Evolutionary conservation across 53 echinoderm and acorn worm genomes (phyloP), one percentile per base, ranked within the genome.

Genomic region (Crossaster papposus): DNA sequence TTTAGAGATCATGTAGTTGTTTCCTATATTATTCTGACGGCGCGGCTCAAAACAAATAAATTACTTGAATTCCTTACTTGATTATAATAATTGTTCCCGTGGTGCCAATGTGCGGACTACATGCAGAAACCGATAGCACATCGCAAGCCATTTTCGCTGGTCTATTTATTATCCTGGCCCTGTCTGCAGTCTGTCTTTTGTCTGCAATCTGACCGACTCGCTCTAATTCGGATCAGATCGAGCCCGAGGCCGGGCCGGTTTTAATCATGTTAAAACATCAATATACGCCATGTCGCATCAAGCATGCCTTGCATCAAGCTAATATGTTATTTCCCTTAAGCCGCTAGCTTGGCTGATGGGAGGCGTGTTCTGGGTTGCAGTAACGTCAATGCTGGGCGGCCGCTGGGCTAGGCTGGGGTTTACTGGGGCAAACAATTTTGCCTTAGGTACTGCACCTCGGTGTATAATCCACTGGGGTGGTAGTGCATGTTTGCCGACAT

Each of bases 181-280:
- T 36, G 35, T 33, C 36, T 35, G 36, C 22, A 32, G 74, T 14
- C 34, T 74, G 36, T 35, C 44, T 44, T 44, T 74, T 68, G 18
- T 74, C 74, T 74, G 23, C 33, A 32, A 72, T 74, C 35, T 34
- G 79, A 2, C 28, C 36, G 75, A 23, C 52, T 51, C 44, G 79
- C 79, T 78, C 79, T 51, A 78, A 78, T 78, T 78, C 79, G 29
- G 79, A 51, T 78, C 79, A 52, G 44, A 30, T 28, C 79, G 11
- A 52, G 50, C 79, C 52, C 6, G 24, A 78, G 79, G 58, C 31
- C 26, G 30, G 33, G 9, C 44, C 58, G 13, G n/a, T 5, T 82
- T 82, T 82, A 82, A 82, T 82, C 82, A 82, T 65, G 82, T 82
- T 82, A 82, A 65, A n/a, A 82, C 68, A 82, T 82, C 82, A 82